A percentile compares a stretch with the other conserved stretches of the same genome.
Evolutionary conservation across 92 coral and sea anemone genomes (phyloP).

Genomic region (Montipora capitata): DNA sequence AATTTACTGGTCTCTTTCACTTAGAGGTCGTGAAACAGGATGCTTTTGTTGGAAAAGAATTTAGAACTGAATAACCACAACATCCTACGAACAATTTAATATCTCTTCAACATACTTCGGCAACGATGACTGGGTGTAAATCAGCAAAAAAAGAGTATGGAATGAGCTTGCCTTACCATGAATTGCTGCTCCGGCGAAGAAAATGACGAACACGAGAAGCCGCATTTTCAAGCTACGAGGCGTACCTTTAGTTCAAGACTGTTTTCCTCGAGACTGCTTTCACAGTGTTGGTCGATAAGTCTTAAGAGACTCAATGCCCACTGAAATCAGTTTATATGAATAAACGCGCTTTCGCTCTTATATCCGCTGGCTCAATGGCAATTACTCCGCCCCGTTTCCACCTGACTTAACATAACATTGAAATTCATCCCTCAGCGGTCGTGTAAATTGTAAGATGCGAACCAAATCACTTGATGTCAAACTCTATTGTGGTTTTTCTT

Average conservation of each 20-base stretch:
- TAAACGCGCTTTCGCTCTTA: conserved; percentile 28
- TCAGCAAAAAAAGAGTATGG: too few species aligned
- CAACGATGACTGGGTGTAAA: too few species aligned
- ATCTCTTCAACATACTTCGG: not conserved
- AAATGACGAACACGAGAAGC: not conserved
- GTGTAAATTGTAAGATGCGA: conserved; percentile 11
- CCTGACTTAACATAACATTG: conserved; percentile 37
- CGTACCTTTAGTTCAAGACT: not conserved
- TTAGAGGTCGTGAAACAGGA: not conserved
- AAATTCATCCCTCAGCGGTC: conserved; percentile 10
- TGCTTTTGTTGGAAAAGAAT: not conserved
- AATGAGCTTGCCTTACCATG: conserved; percentile 14
- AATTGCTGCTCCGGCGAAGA: conserved; percentile 11
- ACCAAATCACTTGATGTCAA: not conserved
- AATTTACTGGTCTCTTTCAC: not conserved
- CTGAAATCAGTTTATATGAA: conserved; percentile 47
- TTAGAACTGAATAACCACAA: not conserved
- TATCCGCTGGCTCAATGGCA: conserved; percentile 28
- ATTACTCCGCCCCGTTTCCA: conserved; percentile 52
- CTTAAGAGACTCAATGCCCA: conserved; percentile 2
- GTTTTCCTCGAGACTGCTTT: conserved; percentile 22
- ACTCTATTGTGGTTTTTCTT: not conserved
- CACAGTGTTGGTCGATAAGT: not conserved
- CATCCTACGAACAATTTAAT: not conserved
- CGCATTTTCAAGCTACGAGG: conserved; percentile 2